phyloP scores from a whole-genome alignment of 1,140 invertebrate genomes.

The Papilio polyxenes region DNA sequence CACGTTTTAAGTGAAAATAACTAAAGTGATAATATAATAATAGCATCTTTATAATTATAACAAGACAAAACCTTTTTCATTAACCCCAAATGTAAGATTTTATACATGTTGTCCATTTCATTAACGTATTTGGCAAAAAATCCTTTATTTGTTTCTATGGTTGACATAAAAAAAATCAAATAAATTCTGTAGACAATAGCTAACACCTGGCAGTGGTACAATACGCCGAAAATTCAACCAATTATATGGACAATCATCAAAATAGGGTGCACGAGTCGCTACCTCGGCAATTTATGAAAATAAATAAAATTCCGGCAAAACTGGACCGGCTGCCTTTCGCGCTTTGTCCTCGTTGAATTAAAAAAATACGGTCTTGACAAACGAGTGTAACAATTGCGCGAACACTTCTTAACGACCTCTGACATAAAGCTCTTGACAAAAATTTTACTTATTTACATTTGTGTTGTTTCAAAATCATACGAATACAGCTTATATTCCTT shows the following conservation, averaged over 20 bases:
- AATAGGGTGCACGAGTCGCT: slow-evolving; percentile 55
- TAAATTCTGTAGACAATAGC: slow-evolving; percentile 36
- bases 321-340: slow-evolving; percentile 46
- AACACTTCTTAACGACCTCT: slow-evolving; percentile 13
- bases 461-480: background rate
- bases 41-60: no score
- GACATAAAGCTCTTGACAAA: background rate
- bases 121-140: background rate
- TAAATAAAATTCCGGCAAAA: slow-evolving; percentile 48
- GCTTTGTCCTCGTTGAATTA: slow-evolving; percentile 58
- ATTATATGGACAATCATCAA: slow-evolving; percentile 74
- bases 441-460: slow-evolving; percentile 15
- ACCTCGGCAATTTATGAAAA: slow-evolving; percentile 61
- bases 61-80: no score
- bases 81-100: no score
- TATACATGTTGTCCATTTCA: no score
- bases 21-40: no score
- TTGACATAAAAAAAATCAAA: slow-evolving; percentile 14
- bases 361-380: slow-evolving; percentile 61
- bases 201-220: slow-evolving; percentile 49
- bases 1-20: no score
- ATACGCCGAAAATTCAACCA: slow-evolving; percentile 67
- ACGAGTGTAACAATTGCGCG: slow-evolving; percentile 41
- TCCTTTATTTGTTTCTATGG: background rate
- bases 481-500: background rate